Percentiles rank a stretch among this genome's conserved stretches.
These are phyloP conservation scores for Orientallactaga bullata DNA, from an alignment of 2,113 vertebrate genomes.

Conservation along the genomic window DNA sequence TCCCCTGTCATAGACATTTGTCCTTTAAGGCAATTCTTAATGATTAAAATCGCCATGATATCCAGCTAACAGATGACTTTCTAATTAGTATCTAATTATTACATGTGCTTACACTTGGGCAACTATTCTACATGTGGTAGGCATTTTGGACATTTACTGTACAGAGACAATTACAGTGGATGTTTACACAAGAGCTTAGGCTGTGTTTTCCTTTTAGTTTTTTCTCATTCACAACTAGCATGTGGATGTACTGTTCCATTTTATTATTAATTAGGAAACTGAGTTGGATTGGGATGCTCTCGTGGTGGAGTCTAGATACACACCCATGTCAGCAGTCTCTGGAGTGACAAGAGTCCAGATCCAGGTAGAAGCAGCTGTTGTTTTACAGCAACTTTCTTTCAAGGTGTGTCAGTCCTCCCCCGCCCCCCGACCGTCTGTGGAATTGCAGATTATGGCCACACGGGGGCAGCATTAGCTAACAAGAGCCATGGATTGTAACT, in stretches of 20 bases:
- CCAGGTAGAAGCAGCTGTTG: neutral
- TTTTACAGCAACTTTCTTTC: rapidly evolving
- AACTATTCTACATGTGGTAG: too few species aligned
- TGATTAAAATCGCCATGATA: too few species aligned
- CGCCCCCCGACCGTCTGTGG: neutral
- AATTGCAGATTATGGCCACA: conserved; percentile 8
- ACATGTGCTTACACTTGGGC: too few species aligned
- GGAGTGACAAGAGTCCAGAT: neutral
- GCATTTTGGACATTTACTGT: too few species aligned
- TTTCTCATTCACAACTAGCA: neutral
- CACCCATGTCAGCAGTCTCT: neutral
- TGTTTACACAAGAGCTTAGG: neutral
- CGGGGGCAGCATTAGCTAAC: conserved; percentile 63
- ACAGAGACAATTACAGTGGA: too few species aligned
- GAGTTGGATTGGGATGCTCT: neutral
- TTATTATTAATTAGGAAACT: neutral
- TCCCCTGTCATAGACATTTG: too few species aligned
- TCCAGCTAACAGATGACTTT: too few species aligned
- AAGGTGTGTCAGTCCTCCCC: rapidly evolving
- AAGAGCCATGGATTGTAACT: rapidly evolving
- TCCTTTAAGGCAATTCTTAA: too few species aligned
- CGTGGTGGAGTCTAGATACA: rapidly evolving
- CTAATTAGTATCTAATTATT: too few species aligned
- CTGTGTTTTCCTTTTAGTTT: neutral
- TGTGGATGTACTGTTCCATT: neutral